phyloP scores from a whole-genome alignment of 2,888 invertebrate genomes.

The Drosophila fungiperda region DNA sequence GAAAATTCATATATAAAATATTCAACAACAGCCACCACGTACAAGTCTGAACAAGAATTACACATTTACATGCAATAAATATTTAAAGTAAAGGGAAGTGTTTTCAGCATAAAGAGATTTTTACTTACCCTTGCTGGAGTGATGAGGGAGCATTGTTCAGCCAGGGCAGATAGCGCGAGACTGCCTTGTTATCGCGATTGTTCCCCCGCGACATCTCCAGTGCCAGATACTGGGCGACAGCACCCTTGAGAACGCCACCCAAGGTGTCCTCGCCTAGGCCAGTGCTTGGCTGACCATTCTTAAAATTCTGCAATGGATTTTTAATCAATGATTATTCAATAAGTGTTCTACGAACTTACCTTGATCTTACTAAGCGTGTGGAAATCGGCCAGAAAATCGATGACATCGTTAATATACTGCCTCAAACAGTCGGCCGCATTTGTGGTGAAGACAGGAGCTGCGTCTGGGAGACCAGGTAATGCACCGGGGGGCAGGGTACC shows the following conservation, averaged over 20 bases:
- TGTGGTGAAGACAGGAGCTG: slow-evolving; percentile 87
- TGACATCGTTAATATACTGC: slow-evolving; percentile 95
- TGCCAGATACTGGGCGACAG: slow-evolving; percentile 96
- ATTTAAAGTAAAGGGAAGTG: background rate
- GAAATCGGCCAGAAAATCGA: slow-evolving; percentile 98
- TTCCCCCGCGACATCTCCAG: slow-evolving; percentile 96
- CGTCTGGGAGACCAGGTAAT: slow-evolving; percentile 86
- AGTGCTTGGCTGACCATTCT: slow-evolving; percentile 88
- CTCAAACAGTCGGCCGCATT: slow-evolving; percentile 98
- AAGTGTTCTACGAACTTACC: slow-evolving; percentile 86
- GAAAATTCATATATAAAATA: background rate
- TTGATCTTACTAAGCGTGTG: slow-evolving; percentile 98
- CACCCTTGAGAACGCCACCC: slow-evolving; percentile 98
- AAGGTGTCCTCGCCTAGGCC: slow-evolving; percentile 97
- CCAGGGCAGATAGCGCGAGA: slow-evolving; percentile 95
- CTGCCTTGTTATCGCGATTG: slow-evolving; percentile 92
- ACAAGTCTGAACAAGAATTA: background rate
- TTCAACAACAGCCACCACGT: background rate
- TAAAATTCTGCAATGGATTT: slow-evolving; percentile 73
- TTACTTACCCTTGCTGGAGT: slow-evolving; percentile 91
- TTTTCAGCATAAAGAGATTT: background rate
- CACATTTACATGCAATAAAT: background rate
- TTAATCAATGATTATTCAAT: background rate
- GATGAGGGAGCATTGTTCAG: slow-evolving; percentile 92
- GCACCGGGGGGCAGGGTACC: slow-evolving; percentile 93